Base-by-base conservation (phyloP, 1,140 invertebrate species). In the Ganaspis sp. region DNA sequence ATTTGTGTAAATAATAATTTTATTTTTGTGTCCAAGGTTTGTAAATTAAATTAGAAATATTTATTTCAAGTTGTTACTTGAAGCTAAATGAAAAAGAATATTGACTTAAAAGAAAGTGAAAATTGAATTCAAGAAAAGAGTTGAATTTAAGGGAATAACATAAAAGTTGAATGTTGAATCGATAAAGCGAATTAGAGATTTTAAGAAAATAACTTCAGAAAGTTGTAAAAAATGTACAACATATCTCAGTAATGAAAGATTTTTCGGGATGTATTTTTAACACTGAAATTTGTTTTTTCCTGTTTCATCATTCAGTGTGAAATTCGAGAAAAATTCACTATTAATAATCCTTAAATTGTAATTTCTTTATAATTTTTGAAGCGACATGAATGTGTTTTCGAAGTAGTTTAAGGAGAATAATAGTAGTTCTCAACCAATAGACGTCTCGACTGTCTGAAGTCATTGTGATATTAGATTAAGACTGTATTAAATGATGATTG, bases 381-480 rank as follows among this genome's bases (percentile, higher is more conserved):
- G 45, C 21, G 11, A 72, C 21, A 73, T 58, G 4, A 42, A 9
- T 42, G 54, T 45, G 69, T 69, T 49, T 69, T 12, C 40, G 71
- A 34, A 71, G 71, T 26, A 69, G 38, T 42, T 42, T 45, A n/a
- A 19, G 17, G 21, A 71, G 38, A 23, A 45, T 23, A 15, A 34
- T 15, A 19, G 70, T 71, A 23, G 9, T 19, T 71, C 17, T 42
- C 38, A 83, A 85, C 82, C 81, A 81, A 83, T 81, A 71, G 74
- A 86, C 84, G 81, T 87, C 82, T 83, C 77, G 85, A 88, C 87
- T 90, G 85, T 89, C 85, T 88, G 80, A 87, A 87, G 87, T 83
- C 76, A 86, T 88, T 90, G 89, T 90, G 89, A 90, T 90, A 90
- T 85, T 90, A 90, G 89, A 80, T 84, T 89, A 89, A 90, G 87